phyloP scores from a whole-genome alignment of 2,888 invertebrate genomes.

The Cerastis leucographa region DNA sequence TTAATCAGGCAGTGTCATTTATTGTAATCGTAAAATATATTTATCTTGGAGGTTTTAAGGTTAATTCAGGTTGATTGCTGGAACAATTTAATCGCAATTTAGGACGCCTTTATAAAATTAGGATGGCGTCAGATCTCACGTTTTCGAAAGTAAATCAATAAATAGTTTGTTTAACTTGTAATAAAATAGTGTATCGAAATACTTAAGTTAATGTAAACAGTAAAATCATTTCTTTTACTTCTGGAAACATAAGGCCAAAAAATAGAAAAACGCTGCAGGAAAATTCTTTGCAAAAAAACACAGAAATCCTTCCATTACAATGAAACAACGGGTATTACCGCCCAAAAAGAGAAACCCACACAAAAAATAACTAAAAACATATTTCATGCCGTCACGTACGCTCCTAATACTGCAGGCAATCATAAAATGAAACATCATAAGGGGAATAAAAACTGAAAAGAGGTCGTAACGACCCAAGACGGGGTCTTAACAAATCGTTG shows the following conservation, averaged over 20 bases:
- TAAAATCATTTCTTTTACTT: neutral
- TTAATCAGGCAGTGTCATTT: constrained; percentile 58
- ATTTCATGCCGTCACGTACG: constrained; percentile 81
- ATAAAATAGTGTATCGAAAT: neutral
- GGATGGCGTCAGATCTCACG: neutral
- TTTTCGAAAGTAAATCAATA: neutral
- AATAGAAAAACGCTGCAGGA: neutral
- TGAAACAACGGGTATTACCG: constrained; percentile 34
- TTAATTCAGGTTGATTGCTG: constrained; percentile 48
- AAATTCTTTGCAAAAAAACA: neutral
- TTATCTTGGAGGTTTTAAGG: constrained; percentile 40
- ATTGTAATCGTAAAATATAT: constrained; percentile 59
- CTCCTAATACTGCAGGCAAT: constrained; percentile 85
- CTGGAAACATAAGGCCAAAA: neutral
- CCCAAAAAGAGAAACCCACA: constrained; percentile 41
- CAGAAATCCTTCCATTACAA: constrained; percentile 17
- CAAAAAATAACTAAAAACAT: constrained; percentile 68
- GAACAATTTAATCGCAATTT: constrained; percentile 53
- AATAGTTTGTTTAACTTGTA: neutral
- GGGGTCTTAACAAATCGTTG: constrained; percentile 88
- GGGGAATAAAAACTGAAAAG: constrained; percentile 89
- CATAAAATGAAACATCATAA: constrained; percentile 89
- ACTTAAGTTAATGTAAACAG: neutral
- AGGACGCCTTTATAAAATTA: constrained; percentile 45
- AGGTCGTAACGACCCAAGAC: constrained; percentile 84